Evolutionary conservation across 2,888 invertebrate species (phyloP).

Genomic region (Trachelus troglodyta): DNA sequence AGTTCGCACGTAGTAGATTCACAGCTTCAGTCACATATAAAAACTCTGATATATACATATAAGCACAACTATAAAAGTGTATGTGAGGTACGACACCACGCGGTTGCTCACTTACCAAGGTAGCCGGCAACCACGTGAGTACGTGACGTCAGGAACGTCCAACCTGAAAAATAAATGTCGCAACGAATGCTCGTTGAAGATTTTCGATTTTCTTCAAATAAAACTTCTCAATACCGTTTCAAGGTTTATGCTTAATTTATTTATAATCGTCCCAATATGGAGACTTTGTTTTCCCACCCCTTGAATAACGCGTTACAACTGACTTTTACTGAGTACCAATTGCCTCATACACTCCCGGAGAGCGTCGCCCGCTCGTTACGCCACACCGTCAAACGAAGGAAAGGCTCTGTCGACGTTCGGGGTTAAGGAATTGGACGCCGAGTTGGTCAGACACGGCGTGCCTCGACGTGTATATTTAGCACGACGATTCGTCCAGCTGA

Average conservation of each 20-base stretch:
- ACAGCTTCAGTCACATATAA: not conserved
- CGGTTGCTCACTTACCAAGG: conserved; percentile 14
- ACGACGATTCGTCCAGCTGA: conserved; percentile 27
- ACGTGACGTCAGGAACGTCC: conserved; percentile 17
- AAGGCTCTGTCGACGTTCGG: not conserved
- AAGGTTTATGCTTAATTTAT: not conserved
- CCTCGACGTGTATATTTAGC: conserved; percentile 56
- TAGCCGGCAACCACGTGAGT: conserved; percentile 25
- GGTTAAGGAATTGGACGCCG: not conserved
- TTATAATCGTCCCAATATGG: not conserved
- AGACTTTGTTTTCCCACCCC: not conserved
- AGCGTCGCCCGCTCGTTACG: not conserved
- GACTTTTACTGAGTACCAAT: not conserved
- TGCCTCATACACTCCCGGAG: not conserved
- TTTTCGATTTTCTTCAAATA: not conserved
- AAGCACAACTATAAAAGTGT: conserved; percentile 9
- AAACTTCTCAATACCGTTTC: not conserved
- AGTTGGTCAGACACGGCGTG: conserved; percentile 42
- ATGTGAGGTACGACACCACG: conserved; percentile 4
- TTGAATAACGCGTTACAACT: not conserved
- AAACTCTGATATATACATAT: not conserved
- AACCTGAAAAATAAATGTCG: not conserved
- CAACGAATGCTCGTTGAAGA: not conserved
- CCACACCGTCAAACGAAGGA: not conserved
- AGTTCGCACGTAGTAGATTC: conserved; percentile 14